Evolutionary conservation across 2,797 vertebrate species (phyloP).

Genomic region (Podargus strigoides): DNA sequence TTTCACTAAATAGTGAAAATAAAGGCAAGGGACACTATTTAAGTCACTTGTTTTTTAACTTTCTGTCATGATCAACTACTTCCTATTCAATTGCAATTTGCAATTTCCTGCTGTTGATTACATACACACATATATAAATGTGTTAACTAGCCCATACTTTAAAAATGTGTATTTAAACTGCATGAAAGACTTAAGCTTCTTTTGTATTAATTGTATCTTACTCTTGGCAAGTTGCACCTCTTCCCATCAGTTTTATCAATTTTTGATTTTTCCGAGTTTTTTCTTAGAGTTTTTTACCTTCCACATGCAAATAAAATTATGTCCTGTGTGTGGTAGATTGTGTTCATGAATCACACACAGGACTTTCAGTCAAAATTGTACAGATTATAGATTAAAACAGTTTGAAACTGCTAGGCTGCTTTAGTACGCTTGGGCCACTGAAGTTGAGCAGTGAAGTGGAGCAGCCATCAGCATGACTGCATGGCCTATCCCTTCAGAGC

Average conservation of each 20-base stretch:
- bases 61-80: not conserved
- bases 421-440: not conserved
- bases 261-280: not conserved
- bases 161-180: conserved; percentile 1
- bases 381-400: not conserved
- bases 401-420: not conserved
- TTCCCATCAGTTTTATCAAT: not conserved
- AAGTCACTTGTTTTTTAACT: not conserved
- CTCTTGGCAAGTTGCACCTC: not conserved
- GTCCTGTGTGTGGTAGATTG: not conserved
- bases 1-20: not conserved
- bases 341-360: not conserved
- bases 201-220: not conserved
- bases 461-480: not conserved
- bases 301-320: not conserved
- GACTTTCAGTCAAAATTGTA: not conserved
- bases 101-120: not conserved
- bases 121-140: not conserved
- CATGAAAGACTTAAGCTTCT: not conserved
- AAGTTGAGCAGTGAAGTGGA: not conserved
- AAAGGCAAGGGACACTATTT: not conserved
- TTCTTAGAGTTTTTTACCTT: not conserved
- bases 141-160: not conserved
- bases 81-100: not conserved
- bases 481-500: not conserved